These are phyloP conservation scores for Brachyopa scutellaris DNA, from an alignment of 2,888 invertebrate species.

Conservation along the genomic window DNA sequence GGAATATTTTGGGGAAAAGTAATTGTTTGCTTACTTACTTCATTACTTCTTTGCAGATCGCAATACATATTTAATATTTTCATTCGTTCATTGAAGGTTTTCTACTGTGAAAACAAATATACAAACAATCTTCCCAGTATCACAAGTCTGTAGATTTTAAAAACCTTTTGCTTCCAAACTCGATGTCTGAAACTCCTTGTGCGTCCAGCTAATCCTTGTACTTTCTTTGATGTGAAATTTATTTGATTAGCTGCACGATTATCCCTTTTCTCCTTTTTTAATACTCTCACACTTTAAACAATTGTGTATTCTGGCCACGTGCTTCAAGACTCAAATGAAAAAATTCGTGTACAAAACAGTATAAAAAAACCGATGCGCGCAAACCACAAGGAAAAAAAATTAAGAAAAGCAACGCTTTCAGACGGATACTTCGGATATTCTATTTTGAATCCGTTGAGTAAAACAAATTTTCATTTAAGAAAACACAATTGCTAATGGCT, in stretches of 20 bases:
- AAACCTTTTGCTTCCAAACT: too few species aligned
- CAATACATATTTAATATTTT: too few species aligned
- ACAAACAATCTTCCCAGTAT: too few species aligned
- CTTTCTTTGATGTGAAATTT: constrained; percentile 30
- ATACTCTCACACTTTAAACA: constrained; percentile 6
- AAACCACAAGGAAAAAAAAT: not conserved
- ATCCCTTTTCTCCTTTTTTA: constrained; percentile 11
- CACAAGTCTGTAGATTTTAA: too few species aligned
- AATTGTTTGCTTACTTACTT: too few species aligned
- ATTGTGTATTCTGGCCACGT: constrained; percentile 21
- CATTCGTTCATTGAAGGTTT: too few species aligned
- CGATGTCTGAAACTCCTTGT: too few species aligned
- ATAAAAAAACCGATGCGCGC: not conserved
- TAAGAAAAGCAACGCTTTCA: too few species aligned
- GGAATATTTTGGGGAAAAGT: too few species aligned
- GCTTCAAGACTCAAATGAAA: not conserved
- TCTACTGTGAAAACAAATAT: too few species aligned
- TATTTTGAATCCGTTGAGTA: not conserved
- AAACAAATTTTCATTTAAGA: not conserved
- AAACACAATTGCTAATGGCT: not conserved
- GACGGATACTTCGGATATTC: constrained; percentile 4
- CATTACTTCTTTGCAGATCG: too few species aligned
- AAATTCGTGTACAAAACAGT: not conserved
- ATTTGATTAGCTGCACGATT: constrained; percentile 39
- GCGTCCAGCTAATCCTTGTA: not conserved